These are phyloP conservation scores for Cinara cedri DNA, from an alignment of 2,888 invertebrate genomes.

Conservation along the genomic window DNA sequence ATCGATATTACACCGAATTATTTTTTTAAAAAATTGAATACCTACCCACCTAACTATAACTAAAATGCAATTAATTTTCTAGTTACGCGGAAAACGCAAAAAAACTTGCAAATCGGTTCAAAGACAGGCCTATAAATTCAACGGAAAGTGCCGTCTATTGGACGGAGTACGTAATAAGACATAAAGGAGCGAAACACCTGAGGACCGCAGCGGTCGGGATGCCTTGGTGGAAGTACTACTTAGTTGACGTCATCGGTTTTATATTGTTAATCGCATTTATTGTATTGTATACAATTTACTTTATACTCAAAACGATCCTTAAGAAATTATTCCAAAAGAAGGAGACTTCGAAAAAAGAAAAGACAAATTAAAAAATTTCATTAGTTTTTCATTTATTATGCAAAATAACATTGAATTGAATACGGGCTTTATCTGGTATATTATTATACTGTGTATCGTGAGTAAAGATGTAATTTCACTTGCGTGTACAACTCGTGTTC, in stretches of 20 bases:
- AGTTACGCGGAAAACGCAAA: constrained; percentile 54
- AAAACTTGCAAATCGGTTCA: constrained; percentile 51
- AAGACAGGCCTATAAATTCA: constrained; percentile 45
- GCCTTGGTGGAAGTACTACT: constrained; percentile 54
- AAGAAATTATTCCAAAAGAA: constrained; percentile 27
- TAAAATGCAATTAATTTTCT: neutral
- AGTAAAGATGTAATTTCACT: too few species aligned
- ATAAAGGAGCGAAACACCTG: constrained; percentile 58
- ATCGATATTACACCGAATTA: too few species aligned
- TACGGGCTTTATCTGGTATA: too few species aligned
- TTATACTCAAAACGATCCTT: constrained; percentile 11
- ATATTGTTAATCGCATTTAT: neutral
- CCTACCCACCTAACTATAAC: too few species aligned
- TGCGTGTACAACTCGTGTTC: too few species aligned
- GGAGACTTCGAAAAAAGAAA: constrained; percentile 18
- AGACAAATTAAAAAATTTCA: constrained; percentile 37
- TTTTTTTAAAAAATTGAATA: too few species aligned
- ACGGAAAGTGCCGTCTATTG: constrained; percentile 58
- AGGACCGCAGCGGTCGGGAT: constrained; percentile 46
- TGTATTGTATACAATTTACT: constrained; percentile 16
- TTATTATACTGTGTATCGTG: too few species aligned
- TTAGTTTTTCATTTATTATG: too few species aligned
- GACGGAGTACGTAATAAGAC: constrained; percentile 58
- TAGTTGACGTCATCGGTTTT: constrained; percentile 43
- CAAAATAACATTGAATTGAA: too few species aligned